These are phyloP conservation scores for Sitodiplosis mosellana DNA, from an alignment of 1,140 invertebrate genomes.

Conservation along the genomic window DNA sequence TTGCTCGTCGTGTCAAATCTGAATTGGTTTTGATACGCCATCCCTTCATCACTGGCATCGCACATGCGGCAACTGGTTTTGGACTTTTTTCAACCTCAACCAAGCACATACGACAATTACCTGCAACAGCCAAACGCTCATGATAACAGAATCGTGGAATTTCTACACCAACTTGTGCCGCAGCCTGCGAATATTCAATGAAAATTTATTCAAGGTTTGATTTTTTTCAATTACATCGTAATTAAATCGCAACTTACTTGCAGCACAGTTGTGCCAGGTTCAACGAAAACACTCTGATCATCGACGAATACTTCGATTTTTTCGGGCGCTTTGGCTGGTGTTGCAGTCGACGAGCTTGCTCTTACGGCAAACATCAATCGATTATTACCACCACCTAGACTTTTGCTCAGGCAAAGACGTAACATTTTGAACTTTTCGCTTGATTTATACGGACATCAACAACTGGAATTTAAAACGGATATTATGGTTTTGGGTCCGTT, in stretches of 20 bases:
- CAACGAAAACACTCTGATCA: constrained; percentile 84
- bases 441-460: too few species aligned
- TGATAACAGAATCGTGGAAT: constrained; percentile 99
- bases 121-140: constrained; percentile 92
- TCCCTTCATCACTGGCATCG: constrained; percentile 99
- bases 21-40: constrained; percentile 92
- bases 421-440: too few species aligned
- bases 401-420: too few species aligned
- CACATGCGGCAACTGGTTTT: constrained; percentile 96
- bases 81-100: constrained; percentile 94
- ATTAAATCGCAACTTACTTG: constrained; percentile 43
- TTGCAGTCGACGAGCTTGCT: constrained; percentile 24
- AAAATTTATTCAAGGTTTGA: too few species aligned
- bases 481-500: too few species aligned
- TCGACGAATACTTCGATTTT: constrained; percentile 96
- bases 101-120: constrained; percentile 98
- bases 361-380: constrained; percentile 9
- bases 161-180: constrained; percentile 87
- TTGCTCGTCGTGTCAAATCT: constrained; percentile 80
- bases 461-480: too few species aligned
- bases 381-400: too few species aligned
- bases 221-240: neutral
- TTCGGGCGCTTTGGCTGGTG: constrained; percentile 40
- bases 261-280: constrained; percentile 91
- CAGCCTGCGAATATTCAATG: constrained; percentile 46